Percentiles rank a stretch among this genome's conserved stretches.
Conservation (phyloP, 2,888 invertebrate genomes). For the Tanypteryx hageni region DNA sequence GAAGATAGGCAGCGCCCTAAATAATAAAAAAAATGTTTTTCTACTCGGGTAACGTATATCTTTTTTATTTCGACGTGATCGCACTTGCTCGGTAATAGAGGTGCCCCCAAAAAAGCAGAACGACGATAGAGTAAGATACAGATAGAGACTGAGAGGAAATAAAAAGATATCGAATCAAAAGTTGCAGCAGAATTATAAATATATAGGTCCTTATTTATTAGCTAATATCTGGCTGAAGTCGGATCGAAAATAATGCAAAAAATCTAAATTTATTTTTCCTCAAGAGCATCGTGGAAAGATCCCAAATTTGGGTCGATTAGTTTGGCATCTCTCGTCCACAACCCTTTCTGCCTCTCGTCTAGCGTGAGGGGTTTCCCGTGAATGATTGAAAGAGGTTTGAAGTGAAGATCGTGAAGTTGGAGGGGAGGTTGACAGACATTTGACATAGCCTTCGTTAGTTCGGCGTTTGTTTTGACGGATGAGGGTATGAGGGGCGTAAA, state of each 20-base stretch:
- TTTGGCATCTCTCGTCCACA: no score
- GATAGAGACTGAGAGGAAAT: no score
- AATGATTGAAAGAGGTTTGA: not conserved
- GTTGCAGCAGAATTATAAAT: no score
- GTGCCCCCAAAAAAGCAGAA: no score
- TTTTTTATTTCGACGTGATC: constrained; percentile 2
- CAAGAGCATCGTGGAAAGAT: not conserved
- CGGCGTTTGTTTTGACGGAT: constrained; percentile 32
- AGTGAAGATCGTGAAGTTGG: not conserved
- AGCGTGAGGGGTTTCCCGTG: not conserved
- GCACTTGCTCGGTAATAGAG: not conserved
- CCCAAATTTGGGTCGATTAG: not conserved
- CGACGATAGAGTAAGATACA: no score
- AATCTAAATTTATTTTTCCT: not conserved
- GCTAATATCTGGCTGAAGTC: no score
- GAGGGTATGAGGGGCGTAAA: not conserved
- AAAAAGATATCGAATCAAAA: no score
- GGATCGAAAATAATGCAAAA: not conserved
- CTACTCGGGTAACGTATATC: not conserved
- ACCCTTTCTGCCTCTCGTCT: not conserved
- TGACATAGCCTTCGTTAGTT: constrained; percentile 47
- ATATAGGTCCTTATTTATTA: no score
- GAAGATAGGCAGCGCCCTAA: not conserved
- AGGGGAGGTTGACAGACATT: not conserved
- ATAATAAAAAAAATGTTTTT: not conserved